A percentile compares a stretch with the other conserved stretches of the same genome.
Conservation (phyloP, 2,888 invertebrate genomes). For the Erebia ligea region DNA sequence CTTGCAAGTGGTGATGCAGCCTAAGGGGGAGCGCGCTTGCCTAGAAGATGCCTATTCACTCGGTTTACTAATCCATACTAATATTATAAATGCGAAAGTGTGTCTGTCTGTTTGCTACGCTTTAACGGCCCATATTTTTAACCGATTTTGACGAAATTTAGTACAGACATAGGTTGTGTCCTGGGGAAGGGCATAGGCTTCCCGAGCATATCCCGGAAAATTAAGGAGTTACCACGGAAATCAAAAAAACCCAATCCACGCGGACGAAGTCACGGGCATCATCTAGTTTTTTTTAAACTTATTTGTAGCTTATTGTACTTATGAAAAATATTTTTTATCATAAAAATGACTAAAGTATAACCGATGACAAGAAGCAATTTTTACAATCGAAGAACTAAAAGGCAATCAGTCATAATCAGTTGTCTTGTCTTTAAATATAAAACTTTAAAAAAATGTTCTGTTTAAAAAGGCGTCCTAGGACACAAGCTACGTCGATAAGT, state of each 20-base stretch:
- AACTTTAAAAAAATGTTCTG: not conserved
- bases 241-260: not conserved
- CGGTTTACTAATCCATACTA: no score
- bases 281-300: not conserved
- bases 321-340: not conserved
- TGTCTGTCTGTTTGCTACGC: no score
- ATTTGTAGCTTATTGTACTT: conserved; percentile 1
- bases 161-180: no score
- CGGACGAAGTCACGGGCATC: not conserved
- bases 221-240: no score
- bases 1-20: no score
- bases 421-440: not conserved
- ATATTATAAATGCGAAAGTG: no score
- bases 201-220: not conserved
- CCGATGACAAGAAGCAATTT: not conserved
- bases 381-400: not conserved
- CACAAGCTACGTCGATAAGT: not conserved
- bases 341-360: not conserved
- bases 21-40: no score
- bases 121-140: no score
- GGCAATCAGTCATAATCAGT: not conserved
- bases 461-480: not conserved
- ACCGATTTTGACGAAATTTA: no score
- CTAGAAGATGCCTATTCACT: no score
- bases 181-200: not conserved